Evolutionary conservation across 2,888 invertebrate species (phyloP).

Genomic region (Isotomurus palustris): DNA sequence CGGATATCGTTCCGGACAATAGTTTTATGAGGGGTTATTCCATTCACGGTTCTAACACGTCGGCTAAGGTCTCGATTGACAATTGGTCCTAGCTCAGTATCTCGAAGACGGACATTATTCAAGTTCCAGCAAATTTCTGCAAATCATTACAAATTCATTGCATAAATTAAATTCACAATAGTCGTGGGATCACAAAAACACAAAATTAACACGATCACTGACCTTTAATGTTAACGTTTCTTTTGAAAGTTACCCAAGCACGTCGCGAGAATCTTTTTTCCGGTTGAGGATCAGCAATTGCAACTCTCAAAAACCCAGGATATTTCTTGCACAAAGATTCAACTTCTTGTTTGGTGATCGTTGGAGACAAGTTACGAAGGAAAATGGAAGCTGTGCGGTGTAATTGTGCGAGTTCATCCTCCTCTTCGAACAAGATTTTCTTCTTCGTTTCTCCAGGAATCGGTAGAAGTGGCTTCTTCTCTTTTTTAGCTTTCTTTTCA

Average conservation of each 20-base stretch:
- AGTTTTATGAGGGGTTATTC: slow-evolving; percentile 80
- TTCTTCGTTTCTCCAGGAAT: slow-evolving; percentile 36
- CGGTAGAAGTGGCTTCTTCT: slow-evolving; percentile 30
- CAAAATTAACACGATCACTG: not conserved
- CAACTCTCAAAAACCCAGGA: slow-evolving; percentile 89
- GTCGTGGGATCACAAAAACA: not conserved
- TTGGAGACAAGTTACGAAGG: slow-evolving; percentile 88
- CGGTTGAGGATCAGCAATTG: slow-evolving; percentile 93
- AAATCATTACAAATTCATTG: slow-evolving; percentile 4
- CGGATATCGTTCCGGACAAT: slow-evolving; percentile 89
- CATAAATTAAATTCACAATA: slow-evolving; percentile 3
- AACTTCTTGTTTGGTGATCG: slow-evolving; percentile 93
- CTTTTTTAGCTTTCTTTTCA: slow-evolving; percentile 47
- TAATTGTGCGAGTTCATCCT: slow-evolving; percentile 54
- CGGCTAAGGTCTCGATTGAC: slow-evolving; percentile 95
- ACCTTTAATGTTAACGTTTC: slow-evolving; percentile 90
- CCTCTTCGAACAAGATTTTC: slow-evolving; percentile 28
- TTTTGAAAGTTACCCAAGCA: slow-evolving; percentile 96
- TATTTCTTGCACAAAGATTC: slow-evolving; percentile 84
- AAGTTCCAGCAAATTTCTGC: slow-evolving; percentile 96
- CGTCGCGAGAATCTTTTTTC: slow-evolving; percentile 94
- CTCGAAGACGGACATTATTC: slow-evolving; percentile 87
- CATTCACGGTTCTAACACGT: slow-evolving; percentile 85
- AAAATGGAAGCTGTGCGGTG: slow-evolving; percentile 98
- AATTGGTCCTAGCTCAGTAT: slow-evolving; percentile 89